Conservation (phyloP, 2,797 vertebrate species). For the Ptychobarbus kaznakovi region DNA sequence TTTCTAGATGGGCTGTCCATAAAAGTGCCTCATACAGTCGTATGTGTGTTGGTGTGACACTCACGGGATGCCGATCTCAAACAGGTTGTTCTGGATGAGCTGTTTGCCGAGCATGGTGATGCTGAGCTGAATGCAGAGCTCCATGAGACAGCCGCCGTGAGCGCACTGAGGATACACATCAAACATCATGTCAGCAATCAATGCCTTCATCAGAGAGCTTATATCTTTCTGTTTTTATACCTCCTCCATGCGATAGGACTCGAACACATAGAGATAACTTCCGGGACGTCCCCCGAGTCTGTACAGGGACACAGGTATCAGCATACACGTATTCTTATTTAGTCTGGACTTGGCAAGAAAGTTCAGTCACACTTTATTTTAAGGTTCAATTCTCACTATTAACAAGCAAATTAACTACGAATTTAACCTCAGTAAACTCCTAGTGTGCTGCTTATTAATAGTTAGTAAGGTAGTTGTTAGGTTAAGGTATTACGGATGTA, state of each 20-base stretch:
- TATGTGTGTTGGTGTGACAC: conserved; percentile 63
- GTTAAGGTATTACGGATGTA: too few species aligned
- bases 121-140: conserved; percentile 96
- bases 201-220: neutral
- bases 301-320: neutral
- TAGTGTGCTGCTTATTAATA: too few species aligned
- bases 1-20: too few species aligned
- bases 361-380: too few species aligned
- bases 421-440: too few species aligned
- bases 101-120: conserved; percentile 99
- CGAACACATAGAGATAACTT: conserved; percentile 95
- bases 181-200: neutral
- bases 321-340: neutral
- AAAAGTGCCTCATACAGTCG: too few species aligned
- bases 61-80: conserved; percentile 98
- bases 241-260: conserved; percentile 97
- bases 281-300: conserved; percentile 94
- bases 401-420: too few species aligned
- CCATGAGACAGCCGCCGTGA: conserved; percentile 95
- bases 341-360: neutral
- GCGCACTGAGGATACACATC: conserved; percentile 81
- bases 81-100: conserved; percentile 97
- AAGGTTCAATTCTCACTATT: too few species aligned
- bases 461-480: too few species aligned
- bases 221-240: conserved; percentile 70